Evolutionary conservation across 2,113 vertebrate species (phyloP).

Genomic region (Paradoxurus hermaphroditus): DNA sequence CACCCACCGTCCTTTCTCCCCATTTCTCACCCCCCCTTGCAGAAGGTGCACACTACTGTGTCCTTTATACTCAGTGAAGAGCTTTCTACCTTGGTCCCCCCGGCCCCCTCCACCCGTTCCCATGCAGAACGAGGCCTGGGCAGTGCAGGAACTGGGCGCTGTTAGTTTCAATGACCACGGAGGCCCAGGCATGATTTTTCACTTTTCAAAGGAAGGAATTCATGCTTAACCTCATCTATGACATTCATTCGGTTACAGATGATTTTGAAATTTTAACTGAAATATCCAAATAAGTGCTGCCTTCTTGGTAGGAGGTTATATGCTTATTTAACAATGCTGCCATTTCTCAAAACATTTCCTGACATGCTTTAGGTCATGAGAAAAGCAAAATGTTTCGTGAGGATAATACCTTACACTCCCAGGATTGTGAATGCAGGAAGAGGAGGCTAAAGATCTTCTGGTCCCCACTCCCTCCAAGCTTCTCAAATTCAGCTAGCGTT

Average conservation of each 20-base stretch:
- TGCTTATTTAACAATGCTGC: background rate
- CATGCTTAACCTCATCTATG: background rate
- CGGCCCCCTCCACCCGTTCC: background rate
- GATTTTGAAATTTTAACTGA: background rate
- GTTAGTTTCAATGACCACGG: background rate
- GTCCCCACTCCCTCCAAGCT: background rate
- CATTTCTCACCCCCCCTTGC: background rate
- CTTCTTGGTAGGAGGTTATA: background rate
- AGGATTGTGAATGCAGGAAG: background rate
- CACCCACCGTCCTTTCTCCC: background rate
- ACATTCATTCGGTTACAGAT: background rate
- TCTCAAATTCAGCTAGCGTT: background rate
- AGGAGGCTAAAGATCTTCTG: too few relatives aligned
- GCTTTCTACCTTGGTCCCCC: background rate
- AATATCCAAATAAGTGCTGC: background rate
- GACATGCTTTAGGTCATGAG: background rate
- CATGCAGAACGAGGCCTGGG: background rate
- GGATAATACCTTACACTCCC: background rate
- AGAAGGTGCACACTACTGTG: background rate
- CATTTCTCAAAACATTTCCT: background rate
- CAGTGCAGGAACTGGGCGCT: background rate
- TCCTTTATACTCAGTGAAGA: background rate
- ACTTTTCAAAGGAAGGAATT: conserved; percentile 16
- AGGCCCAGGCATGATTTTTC: background rate
- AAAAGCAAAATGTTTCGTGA: background rate